Percentiles rank a stretch among this genome's conserved stretches.
phyloP scores from a whole-genome alignment of 1,140 invertebrate genomes.

The Anastrepha obliqua region DNA sequence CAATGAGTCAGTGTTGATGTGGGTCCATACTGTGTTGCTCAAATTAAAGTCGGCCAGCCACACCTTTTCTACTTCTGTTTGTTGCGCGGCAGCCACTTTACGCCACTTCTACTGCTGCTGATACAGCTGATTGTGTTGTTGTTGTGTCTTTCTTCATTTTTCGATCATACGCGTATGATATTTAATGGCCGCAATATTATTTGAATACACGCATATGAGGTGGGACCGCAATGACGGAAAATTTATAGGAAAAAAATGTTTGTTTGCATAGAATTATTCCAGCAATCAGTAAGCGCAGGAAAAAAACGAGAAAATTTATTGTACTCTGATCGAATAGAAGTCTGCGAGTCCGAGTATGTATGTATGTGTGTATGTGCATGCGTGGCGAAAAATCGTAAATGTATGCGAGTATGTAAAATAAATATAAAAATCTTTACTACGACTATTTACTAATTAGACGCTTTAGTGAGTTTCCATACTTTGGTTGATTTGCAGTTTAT shows the following conservation, averaged over 20 bases:
- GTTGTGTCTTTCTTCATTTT: slow-evolving; percentile 16
- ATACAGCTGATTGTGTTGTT: background rate
- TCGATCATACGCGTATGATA: slow-evolving; percentile 62
- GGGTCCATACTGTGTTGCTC: slow-evolving; percentile 49
- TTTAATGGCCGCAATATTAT: slow-evolving; percentile 73
- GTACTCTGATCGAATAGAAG: too few species aligned
- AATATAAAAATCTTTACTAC: too few species aligned
- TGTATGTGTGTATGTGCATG: too few species aligned
- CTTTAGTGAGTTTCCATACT: too few species aligned
- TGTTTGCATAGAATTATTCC: background rate
- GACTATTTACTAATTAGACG: too few species aligned
- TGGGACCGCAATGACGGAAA: background rate
- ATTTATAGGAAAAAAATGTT: background rate
- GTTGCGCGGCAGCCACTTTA: slow-evolving; percentile 25
- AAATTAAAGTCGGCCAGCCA: slow-evolving; percentile 45
- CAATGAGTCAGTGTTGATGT: slow-evolving; percentile 53
- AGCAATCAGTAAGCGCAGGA: background rate
- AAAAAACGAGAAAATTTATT: too few species aligned
- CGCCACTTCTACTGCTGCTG: background rate
- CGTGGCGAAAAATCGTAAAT: too few species aligned
- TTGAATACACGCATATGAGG: slow-evolving; percentile 60
- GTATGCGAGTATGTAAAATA: too few species aligned
- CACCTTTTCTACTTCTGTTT: slow-evolving; percentile 46
- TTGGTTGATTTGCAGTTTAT: too few species aligned
- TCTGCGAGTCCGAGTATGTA: too few species aligned